Base-by-base conservation (phyloP, 2,888 invertebrate species). In the Anorthoa munda region DNA sequence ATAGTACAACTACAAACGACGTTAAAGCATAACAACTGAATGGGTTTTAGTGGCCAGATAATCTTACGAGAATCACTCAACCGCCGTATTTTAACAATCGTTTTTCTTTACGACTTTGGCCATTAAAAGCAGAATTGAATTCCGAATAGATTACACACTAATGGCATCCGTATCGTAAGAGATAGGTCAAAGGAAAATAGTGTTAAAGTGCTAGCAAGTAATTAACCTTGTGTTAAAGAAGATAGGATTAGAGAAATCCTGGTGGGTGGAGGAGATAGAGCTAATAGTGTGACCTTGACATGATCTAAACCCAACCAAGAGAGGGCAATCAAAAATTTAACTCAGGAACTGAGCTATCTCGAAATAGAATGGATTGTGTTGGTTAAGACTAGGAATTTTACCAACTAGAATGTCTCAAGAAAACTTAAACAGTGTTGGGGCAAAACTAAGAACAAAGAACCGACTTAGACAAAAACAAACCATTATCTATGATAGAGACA, bases 41-140 rank as follows among this genome's bases (percentile, higher is more conserved):
- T 76, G 76, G 26, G 48, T 76, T 81, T 80, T 81, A 76, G 51
- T 74, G 17, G 64, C 64, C 58, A 59, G 58, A 74, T 74, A 74
- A 76, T 81, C 64, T 53, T 45, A 64, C 53, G 26, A 53, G 39
- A 76, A 3, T 45, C 63, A 64, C n/a, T 80, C 26, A 81, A 53
- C 18, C 58, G 39, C 13, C 58, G 26, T 75, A 64, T 64, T 76
- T 79, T 74, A 74, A 81, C 63, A 74, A 74, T 64, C 75, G 21
- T 53, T 74, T 63, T 74, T 51, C 31, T 81, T 77, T 60, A 81
- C 59, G 64, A 75, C 75, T 45, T 55, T 56, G 31, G 59, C 39
- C 64, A 74, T 64, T 76, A 80, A 74, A 80, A 4, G 18, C 17
- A 23, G 48, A 53, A 75, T 81, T 66, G 23, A 75, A 66, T 75